These are phyloP conservation scores for Leptinotarsa tumamoca DNA, from an alignment of 2,888 invertebrate species.

Conservation along the genomic window DNA sequence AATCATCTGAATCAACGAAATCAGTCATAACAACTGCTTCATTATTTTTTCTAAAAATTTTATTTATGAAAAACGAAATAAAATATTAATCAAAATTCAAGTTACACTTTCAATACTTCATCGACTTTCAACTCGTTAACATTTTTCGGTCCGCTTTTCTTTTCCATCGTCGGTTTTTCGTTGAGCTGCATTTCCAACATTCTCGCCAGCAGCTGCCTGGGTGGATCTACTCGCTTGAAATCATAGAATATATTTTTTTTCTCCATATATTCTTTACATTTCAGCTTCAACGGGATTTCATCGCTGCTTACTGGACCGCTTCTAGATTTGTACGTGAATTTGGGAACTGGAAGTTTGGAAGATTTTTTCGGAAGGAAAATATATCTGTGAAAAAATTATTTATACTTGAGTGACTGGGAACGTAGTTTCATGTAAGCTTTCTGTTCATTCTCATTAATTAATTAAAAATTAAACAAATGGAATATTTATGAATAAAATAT, in stretches of 20 bases:
- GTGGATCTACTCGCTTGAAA: constrained; percentile 59
- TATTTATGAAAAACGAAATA: neutral
- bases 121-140: constrained; percentile 3
- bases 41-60: no score
- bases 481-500: no score
- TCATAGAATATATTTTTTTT: constrained; percentile 60
- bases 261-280: constrained; percentile 57
- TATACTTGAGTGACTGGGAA: neutral
- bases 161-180: constrained; percentile 33
- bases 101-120: constrained; percentile 1
- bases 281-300: constrained; percentile 57
- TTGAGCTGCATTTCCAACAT: constrained; percentile 57
- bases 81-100: neutral
- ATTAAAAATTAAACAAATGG: no score
- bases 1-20: no score
- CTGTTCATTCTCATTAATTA: no score
- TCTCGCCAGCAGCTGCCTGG: constrained; percentile 55
- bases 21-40: no score
- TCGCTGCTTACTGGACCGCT: constrained; percentile 55
- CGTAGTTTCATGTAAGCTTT: no score
- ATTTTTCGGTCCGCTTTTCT: neutral
- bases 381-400: constrained; percentile 39
- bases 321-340: constrained; percentile 50
- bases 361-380: constrained; percentile 46
- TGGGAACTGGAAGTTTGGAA: neutral